Conservation (phyloP, 2,113 vertebrate genomes). For the Manacus vitellinus region DNA sequence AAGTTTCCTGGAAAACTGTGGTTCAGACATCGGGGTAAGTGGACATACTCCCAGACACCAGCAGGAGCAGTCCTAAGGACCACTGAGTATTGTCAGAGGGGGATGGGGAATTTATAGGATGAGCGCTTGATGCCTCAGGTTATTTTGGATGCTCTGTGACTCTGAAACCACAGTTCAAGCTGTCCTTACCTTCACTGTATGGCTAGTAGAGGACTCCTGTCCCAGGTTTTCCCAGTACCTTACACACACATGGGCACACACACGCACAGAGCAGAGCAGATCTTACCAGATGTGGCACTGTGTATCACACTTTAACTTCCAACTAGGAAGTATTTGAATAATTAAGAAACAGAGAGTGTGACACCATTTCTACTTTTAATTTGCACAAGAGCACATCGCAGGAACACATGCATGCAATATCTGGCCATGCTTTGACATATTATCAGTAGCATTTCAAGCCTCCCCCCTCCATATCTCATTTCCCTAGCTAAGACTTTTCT, state of each 20-base stretch:
- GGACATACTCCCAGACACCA: not conserved
- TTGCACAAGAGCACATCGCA: not conserved
- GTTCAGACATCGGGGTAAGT: not conserved
- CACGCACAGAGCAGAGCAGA: not conserved
- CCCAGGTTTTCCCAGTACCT: not conserved
- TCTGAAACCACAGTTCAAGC: not conserved
- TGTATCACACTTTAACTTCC: not conserved
- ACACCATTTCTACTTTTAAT: not conserved
- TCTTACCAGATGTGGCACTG: not conserved
- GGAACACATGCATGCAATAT: accelerated
- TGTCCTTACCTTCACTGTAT: not conserved
- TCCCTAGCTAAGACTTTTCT: not conserved
- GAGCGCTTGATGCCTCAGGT: not conserved
- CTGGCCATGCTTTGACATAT: not conserved
- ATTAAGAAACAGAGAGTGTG: not conserved
- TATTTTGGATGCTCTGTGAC: not conserved
- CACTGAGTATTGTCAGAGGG: not conserved
- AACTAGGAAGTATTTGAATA: not conserved
- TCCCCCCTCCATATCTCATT: not conserved
- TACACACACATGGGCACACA: not conserved
- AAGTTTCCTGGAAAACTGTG: not conserved
- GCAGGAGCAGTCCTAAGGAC: not conserved
- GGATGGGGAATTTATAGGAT: not conserved
- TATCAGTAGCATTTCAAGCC: not conserved
- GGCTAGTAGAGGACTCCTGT: not conserved